phyloP scores from a whole-genome alignment of 1,140 invertebrate genomes.

The Tetranychus cinnabarinus region DNA sequence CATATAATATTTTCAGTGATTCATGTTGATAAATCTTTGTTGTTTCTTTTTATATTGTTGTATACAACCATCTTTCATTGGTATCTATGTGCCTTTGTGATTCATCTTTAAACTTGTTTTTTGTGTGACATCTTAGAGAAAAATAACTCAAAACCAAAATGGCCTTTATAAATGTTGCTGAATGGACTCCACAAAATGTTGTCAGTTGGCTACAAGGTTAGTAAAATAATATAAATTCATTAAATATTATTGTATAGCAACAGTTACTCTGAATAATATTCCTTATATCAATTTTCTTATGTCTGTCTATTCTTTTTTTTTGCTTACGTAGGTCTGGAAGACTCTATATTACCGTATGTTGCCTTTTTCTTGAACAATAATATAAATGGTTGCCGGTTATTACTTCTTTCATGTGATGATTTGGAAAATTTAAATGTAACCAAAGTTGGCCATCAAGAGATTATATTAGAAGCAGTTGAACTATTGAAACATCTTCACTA shows the following conservation, averaged over 20 bases:
- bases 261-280: too few species aligned
- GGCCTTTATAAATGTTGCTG: constrained; percentile 46
- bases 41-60: too few species aligned
- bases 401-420: constrained; percentile 59
- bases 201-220: constrained; percentile 74
- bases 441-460: constrained; percentile 72
- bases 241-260: too few species aligned
- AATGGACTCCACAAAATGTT: constrained; percentile 79
- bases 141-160: constrained; percentile 2
- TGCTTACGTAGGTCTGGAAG: constrained; percentile 40
- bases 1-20: too few species aligned
- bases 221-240: not conserved
- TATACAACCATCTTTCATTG: too few species aligned
- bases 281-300: not conserved
- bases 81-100: too few species aligned
- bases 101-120: too few species aligned
- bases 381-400: constrained; percentile 51
- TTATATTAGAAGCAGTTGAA: constrained; percentile 69
- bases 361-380: constrained; percentile 52
- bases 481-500: constrained; percentile 68
- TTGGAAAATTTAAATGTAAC: constrained; percentile 56
- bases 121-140: too few species aligned
- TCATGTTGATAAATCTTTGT: too few species aligned
- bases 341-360: constrained; percentile 49
- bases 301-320: not conserved